Conservation (phyloP, 2,797 vertebrate genomes). For the Scleropages formosus region DNA sequence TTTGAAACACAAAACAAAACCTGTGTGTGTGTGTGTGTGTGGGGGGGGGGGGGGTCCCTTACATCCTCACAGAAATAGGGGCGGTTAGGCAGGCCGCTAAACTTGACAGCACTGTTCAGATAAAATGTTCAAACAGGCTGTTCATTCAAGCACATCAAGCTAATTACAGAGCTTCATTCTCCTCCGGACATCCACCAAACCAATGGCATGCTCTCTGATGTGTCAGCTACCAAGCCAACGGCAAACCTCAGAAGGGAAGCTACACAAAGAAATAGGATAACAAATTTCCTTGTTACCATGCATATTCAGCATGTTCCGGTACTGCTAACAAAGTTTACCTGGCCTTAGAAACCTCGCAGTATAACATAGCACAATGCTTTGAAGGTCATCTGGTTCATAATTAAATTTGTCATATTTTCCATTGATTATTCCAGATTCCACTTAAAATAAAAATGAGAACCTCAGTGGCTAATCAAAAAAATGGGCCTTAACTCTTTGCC, state of each 20-base stretch:
- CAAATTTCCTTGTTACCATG: background rate
- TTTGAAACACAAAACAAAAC: background rate
- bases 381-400: background rate
- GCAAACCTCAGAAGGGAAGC: background rate
- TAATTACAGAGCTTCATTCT: background rate
- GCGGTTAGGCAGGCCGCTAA: background rate
- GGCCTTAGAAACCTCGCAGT: background rate
- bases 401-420: slow-evolving; percentile 16
- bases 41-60: background rate
- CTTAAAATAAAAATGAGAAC: slow-evolving; percentile 20
- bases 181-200: too few relatives aligned
- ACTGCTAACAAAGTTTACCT: background rate
- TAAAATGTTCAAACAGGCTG: too few relatives aligned
- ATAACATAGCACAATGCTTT: background rate
- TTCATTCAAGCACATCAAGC: background rate
- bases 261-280: background rate
- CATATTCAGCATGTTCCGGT: background rate
- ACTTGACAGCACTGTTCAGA: background rate
- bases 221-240: background rate
- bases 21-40: too few relatives aligned
- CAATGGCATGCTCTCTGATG: too few relatives aligned
- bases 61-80: background rate
- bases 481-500: background rate
- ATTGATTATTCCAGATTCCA: slow-evolving; percentile 5
- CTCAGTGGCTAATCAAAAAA: slow-evolving; percentile 10